Conservation (phyloP, 2,113 vertebrate genomes). For the Etheostoma cragini region DNA sequence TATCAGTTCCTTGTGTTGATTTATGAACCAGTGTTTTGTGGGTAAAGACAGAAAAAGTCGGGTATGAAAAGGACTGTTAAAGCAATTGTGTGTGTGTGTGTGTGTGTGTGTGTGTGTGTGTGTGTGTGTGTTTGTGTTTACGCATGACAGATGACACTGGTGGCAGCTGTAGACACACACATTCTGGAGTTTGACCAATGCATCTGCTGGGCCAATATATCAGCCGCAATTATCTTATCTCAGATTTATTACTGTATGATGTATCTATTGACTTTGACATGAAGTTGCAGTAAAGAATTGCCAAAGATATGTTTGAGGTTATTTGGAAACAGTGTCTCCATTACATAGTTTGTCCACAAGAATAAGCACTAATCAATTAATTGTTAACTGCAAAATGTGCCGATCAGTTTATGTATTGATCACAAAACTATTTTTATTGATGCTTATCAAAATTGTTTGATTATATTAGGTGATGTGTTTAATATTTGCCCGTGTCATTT, state of each 20-base stretch:
- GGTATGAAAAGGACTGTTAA: conserved; percentile 57
- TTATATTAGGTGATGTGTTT: neutral
- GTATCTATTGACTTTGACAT: neutral
- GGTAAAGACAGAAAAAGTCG: conserved; percentile 56
- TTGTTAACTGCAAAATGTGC: neutral
- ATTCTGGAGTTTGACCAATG: neutral
- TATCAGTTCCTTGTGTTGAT: conserved; percentile 60
- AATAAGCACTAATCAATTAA: neutral
- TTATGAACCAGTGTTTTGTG: conserved; percentile 63
- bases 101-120: neutral
- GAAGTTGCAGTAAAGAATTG: neutral
- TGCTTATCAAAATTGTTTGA: neutral
- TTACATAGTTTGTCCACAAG: neutral
- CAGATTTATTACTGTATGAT: neutral
- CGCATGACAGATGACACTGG: conserved; percentile 5
- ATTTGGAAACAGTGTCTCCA: neutral
- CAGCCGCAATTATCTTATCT: neutral
- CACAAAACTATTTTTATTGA: neutral
- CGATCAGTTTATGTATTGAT: neutral
- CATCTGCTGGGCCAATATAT: neutral
- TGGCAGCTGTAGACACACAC: conserved; percentile 12
- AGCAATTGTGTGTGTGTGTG: conserved; percentile 12
- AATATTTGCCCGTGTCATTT: neutral
- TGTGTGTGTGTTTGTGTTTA: conserved; percentile 1
- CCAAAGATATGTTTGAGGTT: neutral